Percentiles rank a stretch among this genome's conserved stretches.
Conservation (phyloP, 2,113 vertebrate genomes). For the Ailurus styani region DNA sequence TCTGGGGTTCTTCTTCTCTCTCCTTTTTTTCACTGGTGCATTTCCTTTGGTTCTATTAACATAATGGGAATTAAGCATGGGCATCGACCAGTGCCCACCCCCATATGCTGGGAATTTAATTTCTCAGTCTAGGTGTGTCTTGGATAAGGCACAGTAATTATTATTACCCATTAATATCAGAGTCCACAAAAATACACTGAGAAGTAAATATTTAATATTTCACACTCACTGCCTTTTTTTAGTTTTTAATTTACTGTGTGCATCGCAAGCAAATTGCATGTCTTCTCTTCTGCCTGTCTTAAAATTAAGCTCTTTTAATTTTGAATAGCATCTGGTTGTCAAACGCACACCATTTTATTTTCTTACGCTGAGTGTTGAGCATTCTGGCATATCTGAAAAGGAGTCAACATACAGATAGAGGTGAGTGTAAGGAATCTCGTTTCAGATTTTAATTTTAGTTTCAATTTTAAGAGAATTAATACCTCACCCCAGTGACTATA, state of each 20-base stretch:
- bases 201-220: constrained; percentile 72
- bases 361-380: not conserved
- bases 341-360: constrained; percentile 20
- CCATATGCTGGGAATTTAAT: constrained; percentile 31
- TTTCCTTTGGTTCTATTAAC: constrained; percentile 22
- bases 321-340: constrained; percentile 10
- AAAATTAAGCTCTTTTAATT: constrained; percentile 51
- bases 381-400: not conserved
- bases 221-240: constrained; percentile 33
- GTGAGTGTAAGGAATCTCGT: constrained; percentile 11
- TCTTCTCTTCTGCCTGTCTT: not conserved
- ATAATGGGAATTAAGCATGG: constrained; percentile 6
- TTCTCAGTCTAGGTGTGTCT: constrained; percentile 46
- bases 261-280: constrained; percentile 21
- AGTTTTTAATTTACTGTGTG: constrained; percentile 45
- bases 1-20: not conserved
- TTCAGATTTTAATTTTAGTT: constrained; percentile 58
- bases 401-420: not conserved
- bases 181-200: constrained; percentile 46
- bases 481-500: constrained; percentile 1
- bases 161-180: constrained; percentile 53
- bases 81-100: not conserved
- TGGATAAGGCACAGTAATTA: constrained; percentile 46
- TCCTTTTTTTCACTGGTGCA: not conserved
- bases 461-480: constrained; percentile 58